These are phyloP conservation scores for Tauraco hartlaubi DNA, from an alignment of 2,797 vertebrate species.

Conservation along the genomic window DNA sequence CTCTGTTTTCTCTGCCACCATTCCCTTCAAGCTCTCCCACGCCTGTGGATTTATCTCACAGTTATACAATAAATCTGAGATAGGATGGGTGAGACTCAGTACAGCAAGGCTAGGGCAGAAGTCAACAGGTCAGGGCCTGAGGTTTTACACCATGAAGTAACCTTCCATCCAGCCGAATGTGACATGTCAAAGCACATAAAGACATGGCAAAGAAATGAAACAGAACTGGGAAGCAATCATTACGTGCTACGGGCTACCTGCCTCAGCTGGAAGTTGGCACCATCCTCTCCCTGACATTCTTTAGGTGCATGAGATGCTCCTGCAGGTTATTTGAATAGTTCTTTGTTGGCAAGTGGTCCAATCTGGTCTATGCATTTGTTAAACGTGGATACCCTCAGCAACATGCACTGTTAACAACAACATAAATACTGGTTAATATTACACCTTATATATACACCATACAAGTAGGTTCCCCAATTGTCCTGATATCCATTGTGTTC, in stretches of 20 bases:
- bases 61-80: neutral
- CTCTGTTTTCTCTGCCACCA: neutral
- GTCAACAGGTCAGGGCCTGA: neutral
- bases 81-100: neutral
- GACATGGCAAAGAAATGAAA: neutral
- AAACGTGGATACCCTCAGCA: neutral
- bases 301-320: fast-evolving
- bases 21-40: neutral
- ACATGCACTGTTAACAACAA: neutral
- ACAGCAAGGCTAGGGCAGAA: neutral
- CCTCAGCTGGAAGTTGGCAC: neutral
- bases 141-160: neutral
- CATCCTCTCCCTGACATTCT: neutral
- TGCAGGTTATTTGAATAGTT: neutral
- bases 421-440: neutral
- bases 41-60: neutral
- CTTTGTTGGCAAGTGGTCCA: neutral
- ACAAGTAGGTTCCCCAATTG: neutral
- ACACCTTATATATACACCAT: fast-evolving
- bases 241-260: neutral
- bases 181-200: neutral
- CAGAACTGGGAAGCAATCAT: neutral
- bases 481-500: neutral
- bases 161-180: neutral
- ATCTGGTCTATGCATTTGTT: neutral